Percentiles rank a stretch among this genome's conserved stretches.
Evolutionary conservation across 2,888 invertebrate genomes (phyloP).

Genomic region (Endomychus coccineus): DNA sequence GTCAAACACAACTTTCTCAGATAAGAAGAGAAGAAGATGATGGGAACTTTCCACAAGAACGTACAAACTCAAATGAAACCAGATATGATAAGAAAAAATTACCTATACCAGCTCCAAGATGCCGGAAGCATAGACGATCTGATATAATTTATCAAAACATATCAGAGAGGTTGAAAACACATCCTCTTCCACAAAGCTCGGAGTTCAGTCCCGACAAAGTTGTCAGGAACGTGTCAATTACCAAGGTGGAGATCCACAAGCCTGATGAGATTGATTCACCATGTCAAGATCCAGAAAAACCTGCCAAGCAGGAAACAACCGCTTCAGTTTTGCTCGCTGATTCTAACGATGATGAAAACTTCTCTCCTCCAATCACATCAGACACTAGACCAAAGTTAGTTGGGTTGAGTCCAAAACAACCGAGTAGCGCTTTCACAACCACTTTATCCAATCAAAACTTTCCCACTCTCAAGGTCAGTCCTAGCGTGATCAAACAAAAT

Average conservation of each 20-base stretch:
- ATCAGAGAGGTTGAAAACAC: constrained; percentile 20
- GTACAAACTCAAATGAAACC: constrained; percentile 48
- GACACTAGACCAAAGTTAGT: constrained; percentile 23
- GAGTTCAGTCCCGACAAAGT: constrained; percentile 23
- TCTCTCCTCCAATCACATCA: neutral
- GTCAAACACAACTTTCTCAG: no score
- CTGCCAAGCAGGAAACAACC: no score
- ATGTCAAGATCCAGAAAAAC: no score
- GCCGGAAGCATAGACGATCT: constrained; percentile 31
- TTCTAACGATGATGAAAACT: neutral
- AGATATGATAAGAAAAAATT: constrained; percentile 58
- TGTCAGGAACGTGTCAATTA: no score
- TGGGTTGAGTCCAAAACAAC: constrained; percentile 22
- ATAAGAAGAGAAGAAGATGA: no score
- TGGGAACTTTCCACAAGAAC: constrained; percentile 9
- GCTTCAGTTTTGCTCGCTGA: no score
- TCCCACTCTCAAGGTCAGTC: constrained; percentile 49
- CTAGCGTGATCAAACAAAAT: constrained; percentile 47
- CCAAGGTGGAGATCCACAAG: no score
- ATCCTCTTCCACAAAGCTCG: constrained; percentile 22
- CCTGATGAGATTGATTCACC: no score
- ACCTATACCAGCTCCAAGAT: constrained; percentile 54
- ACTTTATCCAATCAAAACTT: constrained; percentile 1
- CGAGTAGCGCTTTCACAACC: neutral
- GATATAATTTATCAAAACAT: constrained; percentile 36